Percentiles rank a stretch among this genome's conserved stretches.
phyloP scores from a whole-genome alignment of 2,797 vertebrate genomes.

The Bucorvus abyssinicus region DNA sequence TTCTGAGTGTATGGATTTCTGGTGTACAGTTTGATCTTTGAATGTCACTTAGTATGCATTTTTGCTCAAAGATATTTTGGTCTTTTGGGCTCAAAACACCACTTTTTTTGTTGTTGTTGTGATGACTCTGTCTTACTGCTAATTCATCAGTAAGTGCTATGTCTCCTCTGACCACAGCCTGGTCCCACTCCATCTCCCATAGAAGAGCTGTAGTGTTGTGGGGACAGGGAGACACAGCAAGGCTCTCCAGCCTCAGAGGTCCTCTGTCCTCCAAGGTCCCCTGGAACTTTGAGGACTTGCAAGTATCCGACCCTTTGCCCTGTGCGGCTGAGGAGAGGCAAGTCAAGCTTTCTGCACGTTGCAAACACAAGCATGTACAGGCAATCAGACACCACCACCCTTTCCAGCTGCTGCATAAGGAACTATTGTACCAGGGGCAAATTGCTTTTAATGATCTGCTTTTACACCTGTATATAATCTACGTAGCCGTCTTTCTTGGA shows the following conservation, averaged over 20 bases:
- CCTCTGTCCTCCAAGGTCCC: not conserved
- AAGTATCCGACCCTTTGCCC: not conserved
- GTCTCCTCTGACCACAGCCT: not conserved
- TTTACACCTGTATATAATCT: not conserved
- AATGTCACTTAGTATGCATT: not conserved
- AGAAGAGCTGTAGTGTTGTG: not conserved
- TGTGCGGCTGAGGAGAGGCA: not conserved
- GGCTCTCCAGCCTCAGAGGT: not conserved
- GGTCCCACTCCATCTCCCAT: rapidly evolving
- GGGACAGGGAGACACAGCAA: not conserved
- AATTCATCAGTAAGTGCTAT: not conserved
- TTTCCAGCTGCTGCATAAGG: not conserved
- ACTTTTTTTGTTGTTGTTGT: not conserved
- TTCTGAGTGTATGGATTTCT: not conserved
- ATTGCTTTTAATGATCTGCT: not conserved
- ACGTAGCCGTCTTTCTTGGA: not conserved
- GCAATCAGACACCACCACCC: not conserved
- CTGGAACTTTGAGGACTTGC: not conserved
- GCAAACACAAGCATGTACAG: not conserved
- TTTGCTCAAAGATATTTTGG: not conserved
- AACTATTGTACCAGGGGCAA: not conserved
- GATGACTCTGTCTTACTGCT: not conserved
- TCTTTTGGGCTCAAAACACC: not conserved
- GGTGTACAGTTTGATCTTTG: not conserved
- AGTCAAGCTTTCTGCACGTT: not conserved